Conservation (phyloP, 2,797 vertebrate genomes). For the Syncerus caffer region DNA sequence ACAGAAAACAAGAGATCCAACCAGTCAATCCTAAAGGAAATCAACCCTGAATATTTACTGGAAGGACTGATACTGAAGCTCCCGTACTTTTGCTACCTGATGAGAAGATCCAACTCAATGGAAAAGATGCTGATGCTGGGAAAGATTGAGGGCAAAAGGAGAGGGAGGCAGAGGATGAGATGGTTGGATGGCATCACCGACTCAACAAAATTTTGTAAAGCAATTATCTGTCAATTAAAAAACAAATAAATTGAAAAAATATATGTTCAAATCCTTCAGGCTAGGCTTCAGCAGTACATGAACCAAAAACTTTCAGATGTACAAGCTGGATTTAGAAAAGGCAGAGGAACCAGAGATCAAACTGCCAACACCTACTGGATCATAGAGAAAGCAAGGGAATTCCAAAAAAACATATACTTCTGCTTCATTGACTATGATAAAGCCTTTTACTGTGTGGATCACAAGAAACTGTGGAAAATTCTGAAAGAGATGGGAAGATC, state of each 20-base stretch:
- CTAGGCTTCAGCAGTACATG: not conserved
- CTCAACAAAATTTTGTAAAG: not conserved
- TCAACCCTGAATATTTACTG: no score
- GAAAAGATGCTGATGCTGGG: no score
- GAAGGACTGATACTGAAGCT: no score
- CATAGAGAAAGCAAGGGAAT: not conserved
- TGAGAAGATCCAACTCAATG: no score
- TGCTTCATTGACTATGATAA: not conserved
- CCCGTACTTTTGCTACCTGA: no score
- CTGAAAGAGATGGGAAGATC: not conserved
- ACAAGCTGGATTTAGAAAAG: not conserved
- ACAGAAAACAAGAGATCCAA: not conserved
- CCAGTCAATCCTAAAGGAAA: no score
- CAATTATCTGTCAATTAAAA: not conserved
- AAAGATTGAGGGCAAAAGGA: no score
- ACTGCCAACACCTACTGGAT: not conserved
- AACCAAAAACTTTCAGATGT: not conserved
- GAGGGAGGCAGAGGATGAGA: no score
- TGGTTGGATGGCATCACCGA: no score
- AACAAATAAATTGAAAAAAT: not conserved
- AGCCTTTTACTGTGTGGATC: not conserved
- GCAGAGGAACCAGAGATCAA: not conserved
- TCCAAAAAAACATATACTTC: not conserved
- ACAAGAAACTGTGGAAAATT: not conserved
- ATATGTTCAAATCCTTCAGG: not conserved